phyloP scores from a whole-genome alignment of 2,888 invertebrate genomes.

The Ochlodes sylvanus region DNA sequence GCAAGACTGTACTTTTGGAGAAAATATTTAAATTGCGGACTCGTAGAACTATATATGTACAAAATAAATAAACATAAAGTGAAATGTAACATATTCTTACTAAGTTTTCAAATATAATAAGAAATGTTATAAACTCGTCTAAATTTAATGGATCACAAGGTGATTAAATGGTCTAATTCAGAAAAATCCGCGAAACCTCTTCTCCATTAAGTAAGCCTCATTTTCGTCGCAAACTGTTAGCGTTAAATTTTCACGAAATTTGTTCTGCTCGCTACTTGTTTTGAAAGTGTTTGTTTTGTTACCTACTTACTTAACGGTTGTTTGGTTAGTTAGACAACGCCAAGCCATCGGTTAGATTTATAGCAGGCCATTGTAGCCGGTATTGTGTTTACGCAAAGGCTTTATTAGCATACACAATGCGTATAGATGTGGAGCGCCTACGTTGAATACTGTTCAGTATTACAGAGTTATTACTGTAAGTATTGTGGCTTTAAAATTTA shows the following conservation, averaged over 20 bases:
- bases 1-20: background rate
- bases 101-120: background rate
- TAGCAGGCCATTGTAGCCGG: slow-evolving; percentile 40
- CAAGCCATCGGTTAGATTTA: slow-evolving; percentile 40
- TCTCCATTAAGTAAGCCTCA: slow-evolving; percentile 44
- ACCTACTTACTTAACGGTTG: slow-evolving; percentile 44
- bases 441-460: slow-evolving; percentile 31
- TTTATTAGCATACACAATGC: slow-evolving; percentile 37
- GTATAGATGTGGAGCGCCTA: slow-evolving; percentile 23
- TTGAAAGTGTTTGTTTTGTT: slow-evolving; percentile 47
- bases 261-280: slow-evolving; percentile 52
- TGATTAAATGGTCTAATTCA: background rate
- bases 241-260: slow-evolving; percentile 56
- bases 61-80: no score
- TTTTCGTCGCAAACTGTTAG: slow-evolving; percentile 54
- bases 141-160: no score
- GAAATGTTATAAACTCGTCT: background rate
- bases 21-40: background rate
- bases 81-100: no score
- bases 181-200: background rate
- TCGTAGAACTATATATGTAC: no score
- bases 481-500: slow-evolving; percentile 25
- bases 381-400: slow-evolving; percentile 42
- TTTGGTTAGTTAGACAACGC: slow-evolving; percentile 45
- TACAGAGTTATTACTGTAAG: slow-evolving; percentile 30